These are phyloP conservation scores for Yponomeuta sedellus DNA, from an alignment of 2,888 invertebrate genomes.

Conservation along the genomic window DNA sequence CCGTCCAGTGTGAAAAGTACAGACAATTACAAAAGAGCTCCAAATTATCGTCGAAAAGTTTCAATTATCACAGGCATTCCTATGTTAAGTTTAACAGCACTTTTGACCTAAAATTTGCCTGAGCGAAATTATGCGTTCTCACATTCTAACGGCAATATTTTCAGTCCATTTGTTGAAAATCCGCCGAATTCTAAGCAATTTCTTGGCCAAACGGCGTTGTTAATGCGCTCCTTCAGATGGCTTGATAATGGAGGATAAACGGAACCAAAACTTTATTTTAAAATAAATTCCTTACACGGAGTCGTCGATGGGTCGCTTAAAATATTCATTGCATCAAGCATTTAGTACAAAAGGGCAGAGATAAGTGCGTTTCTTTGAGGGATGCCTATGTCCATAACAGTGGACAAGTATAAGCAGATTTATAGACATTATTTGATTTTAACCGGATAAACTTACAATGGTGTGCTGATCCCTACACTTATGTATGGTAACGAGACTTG, in stretches of 20 bases:
- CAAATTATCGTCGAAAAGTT: no score
- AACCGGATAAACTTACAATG: no score
- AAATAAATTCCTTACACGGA: slow-evolving; percentile 11
- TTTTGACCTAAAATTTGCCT: background rate
- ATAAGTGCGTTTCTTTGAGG: no score
- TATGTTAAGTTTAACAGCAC: background rate
- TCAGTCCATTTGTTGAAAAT: background rate
- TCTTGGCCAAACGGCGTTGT: background rate
- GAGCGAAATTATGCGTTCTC: background rate
- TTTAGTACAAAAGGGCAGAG: background rate
- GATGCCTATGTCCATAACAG: no score
- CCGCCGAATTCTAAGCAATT: slow-evolving; percentile 1
- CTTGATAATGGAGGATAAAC: slow-evolving; percentile 17
- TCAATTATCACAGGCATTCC: no score
- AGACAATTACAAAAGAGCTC: no score
- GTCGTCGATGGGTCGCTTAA: background rate
- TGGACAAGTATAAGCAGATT: no score
- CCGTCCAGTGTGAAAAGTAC: no score
- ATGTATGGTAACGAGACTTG: no score
- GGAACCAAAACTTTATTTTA: slow-evolving; percentile 16
- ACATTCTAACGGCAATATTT: background rate
- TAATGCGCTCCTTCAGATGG: slow-evolving; percentile 17
- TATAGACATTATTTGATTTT: no score
- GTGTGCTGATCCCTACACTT: no score
- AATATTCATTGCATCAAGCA: slow-evolving; percentile 5